Base-by-base conservation (phyloP, 2,888 invertebrate species). In the Drosophila fungiperda region DNA sequence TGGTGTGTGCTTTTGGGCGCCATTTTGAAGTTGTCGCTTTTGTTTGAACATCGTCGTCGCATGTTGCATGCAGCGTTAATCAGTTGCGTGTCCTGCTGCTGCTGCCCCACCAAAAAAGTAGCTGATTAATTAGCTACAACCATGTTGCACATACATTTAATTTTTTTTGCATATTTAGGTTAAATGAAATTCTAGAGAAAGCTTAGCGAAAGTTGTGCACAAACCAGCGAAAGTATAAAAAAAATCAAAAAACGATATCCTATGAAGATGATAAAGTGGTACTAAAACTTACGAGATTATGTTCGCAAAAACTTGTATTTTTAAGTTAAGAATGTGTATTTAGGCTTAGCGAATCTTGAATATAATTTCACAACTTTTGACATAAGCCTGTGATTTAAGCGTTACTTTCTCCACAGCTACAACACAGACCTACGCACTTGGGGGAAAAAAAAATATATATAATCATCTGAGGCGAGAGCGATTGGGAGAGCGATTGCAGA, bases 1-100 rank as follows among this genome's bases (percentile, higher is more conserved):
- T 77, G 78, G 49, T 78, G 83, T 90, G 76, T 83, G 89, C 90
- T 87, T 90, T 90, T 77, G 77, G 83, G 90, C 78, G 88, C 82
- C 88, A 89, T 87, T 75, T 87, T 75, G 72, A 68, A 73, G 73
- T 67, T 78, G 75, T 69, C 50, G 70, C 42, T 67, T 63, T 65
- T 65, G 73, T 68, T 32, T 45, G 58, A 67, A 23, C 69, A 45
- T 45, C 45, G 67, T 53, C 48, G 53, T 49, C 65, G 70, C 68
- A 68, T 77, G 78, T 83, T 73, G 80, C 73, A 68, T 80, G 81
- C 78, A 68, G 45, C 77, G 65, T 53, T 68, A 66, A 54, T 26
- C 66, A 48, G 35, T 74, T 73, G 79, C 75, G 76, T 76, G 77
- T 32, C 32, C 29, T 53, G 55, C 65, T 20, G 26, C 29, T 53